Conservation (phyloP, 2,113 vertebrate genomes). For the Fregata magnificens region DNA sequence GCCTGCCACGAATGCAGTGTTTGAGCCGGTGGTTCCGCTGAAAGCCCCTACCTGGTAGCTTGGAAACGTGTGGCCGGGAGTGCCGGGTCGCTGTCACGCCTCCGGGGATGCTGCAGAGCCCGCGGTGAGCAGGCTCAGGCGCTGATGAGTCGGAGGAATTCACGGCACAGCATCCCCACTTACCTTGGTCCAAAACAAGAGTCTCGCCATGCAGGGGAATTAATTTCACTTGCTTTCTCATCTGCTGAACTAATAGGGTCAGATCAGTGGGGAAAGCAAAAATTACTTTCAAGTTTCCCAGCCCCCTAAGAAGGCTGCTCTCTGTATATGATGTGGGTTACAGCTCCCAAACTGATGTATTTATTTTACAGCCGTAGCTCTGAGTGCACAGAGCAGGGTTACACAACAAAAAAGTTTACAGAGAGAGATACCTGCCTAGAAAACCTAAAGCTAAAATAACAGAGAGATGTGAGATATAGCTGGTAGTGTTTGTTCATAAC, state of each 20-base stretch:
- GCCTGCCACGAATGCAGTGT: accelerated
- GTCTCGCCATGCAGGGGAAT: not conserved
- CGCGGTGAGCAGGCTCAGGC: not conserved
- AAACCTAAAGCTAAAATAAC: not conserved
- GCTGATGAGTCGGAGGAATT: not conserved
- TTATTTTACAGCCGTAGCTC: not conserved
- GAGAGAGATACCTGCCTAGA: not conserved
- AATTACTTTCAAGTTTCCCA: constrained; percentile 13
- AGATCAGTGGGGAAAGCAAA: constrained; percentile 10
- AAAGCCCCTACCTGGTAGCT: not conserved
- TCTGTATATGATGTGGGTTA: not conserved
- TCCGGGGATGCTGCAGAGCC: not conserved
- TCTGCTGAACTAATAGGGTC: constrained; percentile 42
- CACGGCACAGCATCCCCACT: not conserved
- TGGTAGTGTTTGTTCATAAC: constrained; percentile 20
- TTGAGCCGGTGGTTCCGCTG: not conserved
- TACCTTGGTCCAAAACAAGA: not conserved
- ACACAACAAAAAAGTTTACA: not conserved
- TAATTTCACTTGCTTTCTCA: not conserved
- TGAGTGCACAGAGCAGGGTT: not conserved
- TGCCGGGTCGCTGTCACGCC: accelerated
- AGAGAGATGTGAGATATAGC: not conserved
- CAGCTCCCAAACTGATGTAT: not conserved
- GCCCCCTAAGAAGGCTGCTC: not conserved
- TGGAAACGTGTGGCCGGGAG: not conserved